Evolutionary conservation across 2,113 vertebrate species (phyloP).

Genomic region (Tetrax tetrax): DNA sequence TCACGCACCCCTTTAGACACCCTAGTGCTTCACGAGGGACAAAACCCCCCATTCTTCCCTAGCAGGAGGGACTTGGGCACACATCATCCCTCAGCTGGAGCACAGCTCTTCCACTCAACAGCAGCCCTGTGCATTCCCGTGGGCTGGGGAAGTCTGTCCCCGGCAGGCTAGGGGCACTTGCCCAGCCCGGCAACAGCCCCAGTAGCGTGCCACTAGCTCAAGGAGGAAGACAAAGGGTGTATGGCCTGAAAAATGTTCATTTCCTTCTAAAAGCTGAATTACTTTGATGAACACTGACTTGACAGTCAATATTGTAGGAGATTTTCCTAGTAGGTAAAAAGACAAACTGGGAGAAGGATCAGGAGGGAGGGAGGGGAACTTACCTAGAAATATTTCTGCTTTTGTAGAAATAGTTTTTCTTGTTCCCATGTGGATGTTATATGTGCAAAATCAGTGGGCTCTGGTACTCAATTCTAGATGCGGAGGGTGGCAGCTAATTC

Average conservation of each 20-base stretch:
- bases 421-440: neutral
- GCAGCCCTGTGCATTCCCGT: neutral
- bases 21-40: accelerated
- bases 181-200: accelerated
- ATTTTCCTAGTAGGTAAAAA: neutral
- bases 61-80: neutral
- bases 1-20: neutral
- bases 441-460: neutral
- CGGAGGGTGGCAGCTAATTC: neutral
- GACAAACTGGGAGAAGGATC: neutral
- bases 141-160: neutral
- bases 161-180: accelerated
- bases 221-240: neutral
- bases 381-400: neutral
- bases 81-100: neutral
- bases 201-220: accelerated
- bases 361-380: neutral
- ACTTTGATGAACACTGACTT: neutral
- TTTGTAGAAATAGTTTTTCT: neutral
- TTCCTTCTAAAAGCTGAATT: neutral
- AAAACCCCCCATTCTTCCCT: neutral
- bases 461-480: neutral
- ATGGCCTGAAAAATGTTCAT: neutral
- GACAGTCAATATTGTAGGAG: neutral
- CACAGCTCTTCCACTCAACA: neutral